Conservation (phyloP, 2,888 invertebrate species). For the Lithodes maja region DNA sequence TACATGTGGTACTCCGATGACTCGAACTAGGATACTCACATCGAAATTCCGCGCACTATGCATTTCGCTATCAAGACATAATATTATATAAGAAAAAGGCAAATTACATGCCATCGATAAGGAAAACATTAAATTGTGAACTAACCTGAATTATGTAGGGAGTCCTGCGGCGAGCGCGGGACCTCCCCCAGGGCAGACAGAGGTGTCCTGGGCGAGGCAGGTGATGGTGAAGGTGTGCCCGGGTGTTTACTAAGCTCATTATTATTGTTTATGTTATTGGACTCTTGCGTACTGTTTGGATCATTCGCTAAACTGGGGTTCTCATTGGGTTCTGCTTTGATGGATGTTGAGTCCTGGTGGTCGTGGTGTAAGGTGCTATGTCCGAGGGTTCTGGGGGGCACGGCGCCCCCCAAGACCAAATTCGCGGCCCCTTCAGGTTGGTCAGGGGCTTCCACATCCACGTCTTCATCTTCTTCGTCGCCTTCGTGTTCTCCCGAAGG, state of each 20-base stretch:
- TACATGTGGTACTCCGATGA: too few species aligned
- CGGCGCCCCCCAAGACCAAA: slow-evolving; percentile 2
- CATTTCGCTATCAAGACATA: too few species aligned
- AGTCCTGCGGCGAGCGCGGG: slow-evolving; percentile 19
- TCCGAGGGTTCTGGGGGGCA: background rate
- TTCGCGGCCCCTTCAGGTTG: slow-evolving; percentile 44
- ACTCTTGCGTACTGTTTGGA: slow-evolving; percentile 36
- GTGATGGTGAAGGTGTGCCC: background rate
- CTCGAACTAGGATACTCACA: too few species aligned
- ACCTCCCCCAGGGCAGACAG: slow-evolving; percentile 4
- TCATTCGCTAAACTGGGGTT: background rate
- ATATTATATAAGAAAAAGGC: too few species aligned
- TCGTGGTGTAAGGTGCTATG: background rate
- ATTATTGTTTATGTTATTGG: slow-evolving; percentile 44
- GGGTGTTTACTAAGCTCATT: background rate
- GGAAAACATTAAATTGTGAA: background rate
- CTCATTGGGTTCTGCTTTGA: background rate
- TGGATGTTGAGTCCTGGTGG: background rate
- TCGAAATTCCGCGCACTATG: too few species aligned
- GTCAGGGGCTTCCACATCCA: slow-evolving; percentile 64
- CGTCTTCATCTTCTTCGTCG: slow-evolving; percentile 68
- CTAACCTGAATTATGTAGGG: slow-evolving; percentile 1
- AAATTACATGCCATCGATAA: too few species aligned
- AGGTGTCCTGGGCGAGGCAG: slow-evolving; percentile 21
- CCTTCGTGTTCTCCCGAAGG: slow-evolving; percentile 40